phyloP scores from a whole-genome alignment of 2,888 invertebrate genomes.

The Macrophya annulata region DNA sequence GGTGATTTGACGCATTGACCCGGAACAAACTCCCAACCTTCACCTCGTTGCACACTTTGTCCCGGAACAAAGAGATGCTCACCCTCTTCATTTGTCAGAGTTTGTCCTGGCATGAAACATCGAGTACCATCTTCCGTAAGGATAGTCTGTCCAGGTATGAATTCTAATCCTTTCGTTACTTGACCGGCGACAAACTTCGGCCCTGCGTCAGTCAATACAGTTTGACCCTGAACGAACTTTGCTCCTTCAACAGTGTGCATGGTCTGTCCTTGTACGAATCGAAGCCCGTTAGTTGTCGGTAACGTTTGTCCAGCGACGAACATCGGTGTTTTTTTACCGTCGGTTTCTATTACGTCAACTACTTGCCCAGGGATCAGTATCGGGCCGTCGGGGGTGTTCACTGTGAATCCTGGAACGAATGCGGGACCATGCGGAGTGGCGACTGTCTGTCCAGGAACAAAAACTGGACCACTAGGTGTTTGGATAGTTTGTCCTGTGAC shows the following conservation, averaged over 20 bases:
- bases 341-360: constrained; percentile 80
- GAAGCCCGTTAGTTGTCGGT: constrained; percentile 82
- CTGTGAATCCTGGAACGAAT: constrained; percentile 88
- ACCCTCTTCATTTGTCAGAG: constrained; percentile 83
- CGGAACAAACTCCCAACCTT: constrained; percentile 85
- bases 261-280: constrained; percentile 85
- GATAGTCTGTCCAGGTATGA: constrained; percentile 76
- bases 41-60: constrained; percentile 82
- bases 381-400: constrained; percentile 86
- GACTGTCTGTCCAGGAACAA: constrained; percentile 89
- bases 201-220: constrained; percentile 83
- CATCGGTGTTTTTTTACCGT: constrained; percentile 81
- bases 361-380: constrained; percentile 88
- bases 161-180: constrained; percentile 78
- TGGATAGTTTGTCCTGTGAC: constrained; percentile 87
- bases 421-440: constrained; percentile 85
- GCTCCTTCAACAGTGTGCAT: constrained; percentile 82
- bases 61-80: constrained; percentile 84
- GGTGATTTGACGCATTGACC: constrained; percentile 84
- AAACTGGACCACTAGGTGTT: constrained; percentile 86
- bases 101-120: constrained; percentile 84
- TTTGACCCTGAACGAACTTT: constrained; percentile 84
- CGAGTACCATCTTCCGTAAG: constrained; percentile 78
- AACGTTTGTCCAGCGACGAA: constrained; percentile 88
- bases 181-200: constrained; percentile 85